Evolutionary conservation across 2,888 invertebrate species (phyloP), one percentile per base, ranked within the genome.

Genomic region (Lysandra bellargus): DNA sequence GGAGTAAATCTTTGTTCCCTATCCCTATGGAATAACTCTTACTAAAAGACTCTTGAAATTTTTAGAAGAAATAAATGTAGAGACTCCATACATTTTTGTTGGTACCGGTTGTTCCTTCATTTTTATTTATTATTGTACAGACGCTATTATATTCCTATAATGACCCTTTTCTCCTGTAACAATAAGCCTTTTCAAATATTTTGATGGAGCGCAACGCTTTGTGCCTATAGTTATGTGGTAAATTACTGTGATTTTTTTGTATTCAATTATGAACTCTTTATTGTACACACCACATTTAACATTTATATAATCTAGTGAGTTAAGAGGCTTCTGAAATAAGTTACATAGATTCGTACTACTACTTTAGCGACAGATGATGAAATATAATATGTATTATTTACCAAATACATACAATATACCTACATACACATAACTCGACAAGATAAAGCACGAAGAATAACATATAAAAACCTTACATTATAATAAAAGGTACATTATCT

Each of bases 81-180:
- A 14, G n/a, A 49, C 75, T 75, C 49, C 14, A 49, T 17, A 23
- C 14, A 49, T 49, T 49, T 73, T 30, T 9, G 30, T 74, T 23
- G 53, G 49, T 75, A 12, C 5, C 49, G 44, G 44, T 23, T 75
- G 23, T 44, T 44, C 4, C 49, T 49, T 73, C 44, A 23, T 44
- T 74, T n/a, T 30, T 75, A 12, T 7, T 49, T 75, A 53, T 75
- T 49, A 75, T 75, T 75, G 75, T 75, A 75, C 49, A 75, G 14
- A 23, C 49, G 75, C 75, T 49, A 75, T 79, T 79, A 79, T 79
- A 60, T 79, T 75, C 79, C 44, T 57, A 74, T 79, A 79, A 75
- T 79, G 79, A 79, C 74, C 75, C 74, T 75, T 79, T 79, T 79
- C 79, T 79, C 44, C 49, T 40, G 7, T 61, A 79, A 79, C 79